Evolutionary conservation across 2,888 invertebrate genomes (phyloP), one percentile per base, ranked within the genome.

Genomic region (Netelia fuscicornis): DNA sequence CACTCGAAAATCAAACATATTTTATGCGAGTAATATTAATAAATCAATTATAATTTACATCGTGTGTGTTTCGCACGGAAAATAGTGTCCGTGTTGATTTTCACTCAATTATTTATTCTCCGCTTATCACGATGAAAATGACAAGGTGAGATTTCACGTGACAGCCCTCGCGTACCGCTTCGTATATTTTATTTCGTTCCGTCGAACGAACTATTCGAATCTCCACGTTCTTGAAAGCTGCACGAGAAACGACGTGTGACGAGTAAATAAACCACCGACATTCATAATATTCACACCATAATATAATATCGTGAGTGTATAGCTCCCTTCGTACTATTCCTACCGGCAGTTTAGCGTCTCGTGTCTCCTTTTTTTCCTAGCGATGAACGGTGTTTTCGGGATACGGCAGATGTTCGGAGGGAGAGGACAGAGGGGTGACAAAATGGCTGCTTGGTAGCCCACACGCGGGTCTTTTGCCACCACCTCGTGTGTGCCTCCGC

Each of bases 181-280:
- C 48, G 48, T 48, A 48, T 48, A 48, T 48, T 48, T 48, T 48
- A 6, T 48, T 48, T 48, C 48, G 2, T 48, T 48, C 11, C 11
- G 11, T 48, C 48, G 11, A 13, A 13, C 2, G 13, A 0, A 13
- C 2, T 48, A 13, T 48, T 48, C 11, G 48, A 48, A 48, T 48
- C 1, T 11, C 13, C 48, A 13, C 13, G 13, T 1, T 56, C 70
- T 75, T 48, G 30, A 75, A 8, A 17, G 58, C 6, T 72, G 20
- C 6, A 10, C 30, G 54, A 75, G 70, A 65, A 60, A 60, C 17
- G 85, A 82, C 64, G 77, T 75, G 81, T 74, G 82, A 79, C 81
- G 78, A 77, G 89, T 91, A 89, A 90, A 91, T 88, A 90, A 88
- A 86, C 83, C 87, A 90, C 87, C 85, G 87, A 87, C 86, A 89